phyloP scores from a whole-genome alignment of 2,113 vertebrate species.

The Ctenodactylus gundi region DNA sequence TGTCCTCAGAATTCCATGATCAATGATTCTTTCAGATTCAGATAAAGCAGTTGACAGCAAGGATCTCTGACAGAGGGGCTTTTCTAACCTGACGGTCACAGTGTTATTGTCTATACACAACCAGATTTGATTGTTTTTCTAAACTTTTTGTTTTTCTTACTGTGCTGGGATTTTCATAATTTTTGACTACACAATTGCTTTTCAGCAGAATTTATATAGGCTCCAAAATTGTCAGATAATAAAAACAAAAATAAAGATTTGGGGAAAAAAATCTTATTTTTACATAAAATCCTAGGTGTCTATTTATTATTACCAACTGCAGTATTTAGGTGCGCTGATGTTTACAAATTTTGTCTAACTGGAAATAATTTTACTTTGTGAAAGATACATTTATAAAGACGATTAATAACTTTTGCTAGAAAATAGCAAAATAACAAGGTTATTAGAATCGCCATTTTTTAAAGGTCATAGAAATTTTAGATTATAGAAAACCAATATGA shows the following conservation, averaged over 20 bases:
- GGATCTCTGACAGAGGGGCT: background rate
- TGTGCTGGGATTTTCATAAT: background rate
- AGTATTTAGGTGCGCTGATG: background rate
- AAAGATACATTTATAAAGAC: background rate
- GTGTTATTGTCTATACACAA: background rate
- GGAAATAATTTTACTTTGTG: background rate
- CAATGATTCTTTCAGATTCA: background rate
- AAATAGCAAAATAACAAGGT: background rate
- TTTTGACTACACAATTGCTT: background rate
- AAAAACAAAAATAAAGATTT: background rate
- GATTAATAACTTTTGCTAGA: background rate
- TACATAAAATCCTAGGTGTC: background rate
- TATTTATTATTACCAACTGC: background rate
- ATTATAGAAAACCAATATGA: background rate
- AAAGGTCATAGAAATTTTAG: background rate
- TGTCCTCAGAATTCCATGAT: background rate
- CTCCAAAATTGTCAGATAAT: background rate
- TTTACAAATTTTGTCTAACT: background rate
- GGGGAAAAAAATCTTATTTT: background rate
- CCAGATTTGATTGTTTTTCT: background rate
- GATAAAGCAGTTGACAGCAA: background rate
- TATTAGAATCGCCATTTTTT: background rate
- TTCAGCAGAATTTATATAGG: background rate
- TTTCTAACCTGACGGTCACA: background rate
- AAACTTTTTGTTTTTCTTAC: background rate